These are phyloP conservation scores for Tachina lurida DNA, from an alignment of 2,888 invertebrate genomes.

Conservation along the genomic window DNA sequence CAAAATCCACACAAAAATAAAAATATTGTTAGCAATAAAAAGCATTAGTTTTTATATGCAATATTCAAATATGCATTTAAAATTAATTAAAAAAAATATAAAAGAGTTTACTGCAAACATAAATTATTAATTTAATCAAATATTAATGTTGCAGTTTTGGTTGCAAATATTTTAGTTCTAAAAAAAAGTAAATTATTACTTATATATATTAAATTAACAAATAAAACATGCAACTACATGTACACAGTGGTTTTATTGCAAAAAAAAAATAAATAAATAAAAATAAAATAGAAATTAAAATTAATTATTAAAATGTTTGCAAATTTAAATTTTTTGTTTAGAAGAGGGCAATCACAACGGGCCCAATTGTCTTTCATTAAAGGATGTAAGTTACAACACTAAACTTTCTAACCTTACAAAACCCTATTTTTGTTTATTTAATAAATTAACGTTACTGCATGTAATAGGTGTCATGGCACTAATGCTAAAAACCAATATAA, in stretches of 20 bases:
- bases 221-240: slow-evolving; percentile 56
- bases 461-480: no score
- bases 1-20: slow-evolving; percentile 5
- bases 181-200: slow-evolving; percentile 35
- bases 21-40: slow-evolving; percentile 12
- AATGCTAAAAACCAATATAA: no score
- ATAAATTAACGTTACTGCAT: no score
- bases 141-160: slow-evolving; percentile 45
- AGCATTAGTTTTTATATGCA: slow-evolving; percentile 7
- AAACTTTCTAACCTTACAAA: no score
- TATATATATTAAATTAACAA: slow-evolving; percentile 51
- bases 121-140: slow-evolving; percentile 60
- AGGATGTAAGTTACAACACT: no score
- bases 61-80: slow-evolving; percentile 46
- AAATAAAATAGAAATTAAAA: slow-evolving; percentile 14
- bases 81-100: slow-evolving; percentile 10
- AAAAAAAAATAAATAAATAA: not conserved
- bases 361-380: no score
- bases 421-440: no score
- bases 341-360: no score
- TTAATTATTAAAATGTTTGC: slow-evolving; percentile 57
- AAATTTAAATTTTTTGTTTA: not conserved
- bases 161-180: slow-evolving; percentile 37
- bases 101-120: slow-evolving; percentile 24
- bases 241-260: not conserved